A percentile compares a stretch with the other conserved stretches of the same genome.
Evolutionary conservation across 2,113 vertebrate genomes (phyloP).

Genomic region (Stictonetta naevosa): DNA sequence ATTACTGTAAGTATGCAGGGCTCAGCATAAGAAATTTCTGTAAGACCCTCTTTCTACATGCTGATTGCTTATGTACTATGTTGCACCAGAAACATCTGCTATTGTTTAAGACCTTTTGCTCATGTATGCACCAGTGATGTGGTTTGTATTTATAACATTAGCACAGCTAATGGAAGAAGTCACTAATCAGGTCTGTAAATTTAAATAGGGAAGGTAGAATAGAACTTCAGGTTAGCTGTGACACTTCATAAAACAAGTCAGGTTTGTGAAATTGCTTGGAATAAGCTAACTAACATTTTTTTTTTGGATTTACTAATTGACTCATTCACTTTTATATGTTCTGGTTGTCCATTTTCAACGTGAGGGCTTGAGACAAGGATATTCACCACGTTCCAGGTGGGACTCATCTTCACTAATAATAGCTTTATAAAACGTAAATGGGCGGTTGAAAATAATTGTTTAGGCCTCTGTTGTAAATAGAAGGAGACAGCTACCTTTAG

Average conservation of each 20-base stretch:
- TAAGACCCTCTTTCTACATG: not conserved
- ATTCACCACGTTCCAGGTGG: not conserved
- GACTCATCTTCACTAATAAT: not conserved
- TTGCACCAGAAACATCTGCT: not conserved
- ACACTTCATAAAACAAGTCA: not conserved
- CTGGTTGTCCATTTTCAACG: not conserved
- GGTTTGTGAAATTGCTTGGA: not conserved
- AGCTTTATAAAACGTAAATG: not conserved
- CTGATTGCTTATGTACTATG: not conserved
- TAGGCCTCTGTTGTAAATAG: not conserved
- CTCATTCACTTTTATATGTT: not conserved
- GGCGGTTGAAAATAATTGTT: not conserved
- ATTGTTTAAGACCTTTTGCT: not conserved
- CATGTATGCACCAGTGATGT: not conserved
- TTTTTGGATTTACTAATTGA: not conserved
- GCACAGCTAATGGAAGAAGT: not conserved
- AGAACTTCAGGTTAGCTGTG: not conserved
- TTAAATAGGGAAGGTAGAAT: not conserved
- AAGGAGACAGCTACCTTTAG: not conserved
- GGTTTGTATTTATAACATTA: not conserved
- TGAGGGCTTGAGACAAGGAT: not conserved
- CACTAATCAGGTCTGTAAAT: not conserved
- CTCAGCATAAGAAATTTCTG: not conserved
- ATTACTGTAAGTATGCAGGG: not conserved
- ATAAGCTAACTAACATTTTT: not conserved